Evolutionary conservation across 2,888 invertebrate genomes (phyloP), one percentile per base, ranked within the genome.

Genomic region (Lottia scabra): DNA sequence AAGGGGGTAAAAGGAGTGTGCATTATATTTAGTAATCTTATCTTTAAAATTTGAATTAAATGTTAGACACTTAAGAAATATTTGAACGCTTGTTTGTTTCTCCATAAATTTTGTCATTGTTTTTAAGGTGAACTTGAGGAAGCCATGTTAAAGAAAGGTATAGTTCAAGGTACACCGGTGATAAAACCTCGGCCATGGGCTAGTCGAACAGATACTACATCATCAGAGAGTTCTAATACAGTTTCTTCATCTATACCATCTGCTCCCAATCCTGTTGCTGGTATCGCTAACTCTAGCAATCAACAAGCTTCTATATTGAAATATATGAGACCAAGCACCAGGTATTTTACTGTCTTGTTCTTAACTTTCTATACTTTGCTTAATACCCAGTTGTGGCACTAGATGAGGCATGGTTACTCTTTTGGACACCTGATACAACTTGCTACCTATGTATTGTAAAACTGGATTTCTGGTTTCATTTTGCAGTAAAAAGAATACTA

Each of bases 281-380:
- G 56, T 12, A 56, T 56, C 23, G 56, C 56, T 13, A 56, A 56
- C 23, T 56, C 56, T 23, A 23, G 10, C 23, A 56, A 69, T n/a
- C 83, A 83, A 66, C 85, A 85, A 70, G 83, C 84, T 12, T 84
- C 84, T 44, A 85, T 85, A 27, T 75, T 85, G 12, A 81, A 82
- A 74, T 85, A 82, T 75, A 79, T 85, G 68, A 80, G 84, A 62
- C 75, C 84, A 48, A 82, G 84, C 80, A 83, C 75, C 3, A 77
- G 74, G 75, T 75, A 62, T 12, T 38, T 38, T 8, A 38, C 8
- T 38, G 10, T 38, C 38, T 8, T n/a, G n/a, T n/a, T n/a, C n/a
- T n/a, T n/a, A n/a, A n/a, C n/a, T n/a, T n/a, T n/a, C n/a, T n/a
- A n/a, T n/a, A n/a, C n/a, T n/a, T n/a, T n/a, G n/a, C n/a, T n/a